Conservation (phyloP, 2,797 vertebrate genomes). For the Scolopax bukidnonensis region DNA sequence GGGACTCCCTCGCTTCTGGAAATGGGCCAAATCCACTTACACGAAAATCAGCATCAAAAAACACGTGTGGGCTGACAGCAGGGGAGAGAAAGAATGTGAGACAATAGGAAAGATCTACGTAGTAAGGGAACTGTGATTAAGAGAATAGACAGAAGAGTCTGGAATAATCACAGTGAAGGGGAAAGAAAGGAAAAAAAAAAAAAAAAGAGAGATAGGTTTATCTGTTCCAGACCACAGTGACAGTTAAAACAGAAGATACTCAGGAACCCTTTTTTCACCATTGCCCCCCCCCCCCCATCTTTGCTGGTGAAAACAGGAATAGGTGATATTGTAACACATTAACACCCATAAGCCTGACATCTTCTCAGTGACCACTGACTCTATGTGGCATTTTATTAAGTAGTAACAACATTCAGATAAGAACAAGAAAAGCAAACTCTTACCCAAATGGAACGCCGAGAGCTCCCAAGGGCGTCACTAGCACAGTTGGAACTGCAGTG, state of each 20-base stretch:
- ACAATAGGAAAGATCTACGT: slow-evolving; percentile 10
- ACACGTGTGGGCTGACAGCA: not conserved
- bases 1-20: not conserved
- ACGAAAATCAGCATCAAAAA: not conserved
- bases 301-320: not conserved
- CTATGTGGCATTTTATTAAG: not conserved
- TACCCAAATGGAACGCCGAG: slow-evolving; percentile 97
- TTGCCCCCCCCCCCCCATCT: not conserved
- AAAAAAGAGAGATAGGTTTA: not conserved
- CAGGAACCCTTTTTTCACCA: not conserved
- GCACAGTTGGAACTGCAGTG: slow-evolving; percentile 91
- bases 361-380: not conserved
- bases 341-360: not conserved
- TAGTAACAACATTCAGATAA: not conserved
- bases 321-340: not conserved
- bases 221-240: not conserved
- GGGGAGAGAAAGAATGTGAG: not conserved
- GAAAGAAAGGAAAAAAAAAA: not conserved
- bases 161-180: not conserved
- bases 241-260: not conserved
- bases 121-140: not conserved
- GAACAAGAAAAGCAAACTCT: slow-evolving; percentile 71
- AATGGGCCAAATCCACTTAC: not conserved
- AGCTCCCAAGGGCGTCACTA: slow-evolving; percentile 95
- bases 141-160: not conserved